Base-by-base conservation (phyloP, 2,797 vertebrate genomes). In the Sarcoramphus papa region DNA sequence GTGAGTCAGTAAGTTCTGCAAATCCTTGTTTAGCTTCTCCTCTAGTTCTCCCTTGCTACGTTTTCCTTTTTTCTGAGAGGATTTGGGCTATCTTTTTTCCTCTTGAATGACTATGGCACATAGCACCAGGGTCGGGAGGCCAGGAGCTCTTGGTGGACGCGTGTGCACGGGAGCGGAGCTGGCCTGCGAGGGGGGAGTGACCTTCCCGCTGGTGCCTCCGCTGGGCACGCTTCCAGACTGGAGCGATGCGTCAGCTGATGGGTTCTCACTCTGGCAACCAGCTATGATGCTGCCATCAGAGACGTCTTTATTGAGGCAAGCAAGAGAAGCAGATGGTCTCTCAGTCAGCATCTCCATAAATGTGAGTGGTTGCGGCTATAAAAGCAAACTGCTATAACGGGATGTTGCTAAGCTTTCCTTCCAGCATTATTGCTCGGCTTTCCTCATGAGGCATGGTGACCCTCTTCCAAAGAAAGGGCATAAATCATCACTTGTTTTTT, bases 311-410 rank as follows among this genome's bases (percentile, higher is more conserved):
- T 83, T 31, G 47, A 76, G 70, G 63, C 31, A 25, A 81, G 54
- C 28, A 37, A 79, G 90, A 90, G 85, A 37, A 96, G 88, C 90
- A 94, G 75, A 80, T 80, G 85, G 79, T 83, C 64, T 37, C 87
- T 67, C 72, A 69, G 48, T 78, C 17, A 85, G 35, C 85, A 23
- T n/a, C 35, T 59, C 87, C 59, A 45, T 33, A 77, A 91, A 85
- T 21, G 60, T 63, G 92, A 96, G 79, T 56, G 78, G 78, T 53
- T 80, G 85, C 15, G 3, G 45, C 68, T 54, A 37, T 74, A 59
- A 95, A 95, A 93, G 68, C 53, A 77, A 41, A 60, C 67, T 68
- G 68, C 76, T n/a, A 9, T 28, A 31, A 81, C 72, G 79, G 67
- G 88, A 78, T 15, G 41, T 69, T 74, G 65, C 68, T 77, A 22